Evolutionary conservation across 92 coral and sea anemone genomes (phyloP).

Genomic region (Paramuricea clavata): DNA sequence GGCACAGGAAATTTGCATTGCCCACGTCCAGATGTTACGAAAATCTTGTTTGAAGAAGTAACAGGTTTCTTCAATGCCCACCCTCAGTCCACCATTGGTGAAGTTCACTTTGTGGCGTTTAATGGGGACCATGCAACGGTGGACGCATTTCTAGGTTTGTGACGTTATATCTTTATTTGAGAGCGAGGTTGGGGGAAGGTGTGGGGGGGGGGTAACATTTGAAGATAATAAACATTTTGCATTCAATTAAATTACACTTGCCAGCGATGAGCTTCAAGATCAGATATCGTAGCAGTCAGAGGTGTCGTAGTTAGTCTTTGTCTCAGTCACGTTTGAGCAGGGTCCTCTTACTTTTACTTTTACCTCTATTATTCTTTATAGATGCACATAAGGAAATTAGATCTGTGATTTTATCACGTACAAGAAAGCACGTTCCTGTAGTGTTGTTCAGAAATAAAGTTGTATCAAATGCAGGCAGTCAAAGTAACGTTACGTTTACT

Average conservation of each 20-base stretch:
- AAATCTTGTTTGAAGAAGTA: constrained; percentile 59
- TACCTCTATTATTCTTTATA: background rate
- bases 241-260: no score
- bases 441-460: background rate
- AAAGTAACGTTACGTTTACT: no score
- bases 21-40: constrained; percentile 54
- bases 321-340: no score
- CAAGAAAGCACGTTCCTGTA: no score
- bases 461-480: background rate
- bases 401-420: background rate
- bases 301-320: no score
- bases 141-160: constrained; percentile 26
- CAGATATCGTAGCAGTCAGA: no score
- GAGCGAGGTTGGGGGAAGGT: no score
- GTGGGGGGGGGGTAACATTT: no score
- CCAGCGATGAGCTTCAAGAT: no score
- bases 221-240: no score
- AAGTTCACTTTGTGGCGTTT: constrained; percentile 25
- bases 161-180: no score
- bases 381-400: background rate
- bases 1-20: constrained; percentile 47
- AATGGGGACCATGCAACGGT: background rate
- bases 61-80: background rate
- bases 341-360: background rate
- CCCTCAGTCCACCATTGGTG: constrained; percentile 2